Percentiles rank a stretch among this genome's conserved stretches.
Conservation (phyloP, 2,797 vertebrate species). For the Thalassophryne amazonica region DNA sequence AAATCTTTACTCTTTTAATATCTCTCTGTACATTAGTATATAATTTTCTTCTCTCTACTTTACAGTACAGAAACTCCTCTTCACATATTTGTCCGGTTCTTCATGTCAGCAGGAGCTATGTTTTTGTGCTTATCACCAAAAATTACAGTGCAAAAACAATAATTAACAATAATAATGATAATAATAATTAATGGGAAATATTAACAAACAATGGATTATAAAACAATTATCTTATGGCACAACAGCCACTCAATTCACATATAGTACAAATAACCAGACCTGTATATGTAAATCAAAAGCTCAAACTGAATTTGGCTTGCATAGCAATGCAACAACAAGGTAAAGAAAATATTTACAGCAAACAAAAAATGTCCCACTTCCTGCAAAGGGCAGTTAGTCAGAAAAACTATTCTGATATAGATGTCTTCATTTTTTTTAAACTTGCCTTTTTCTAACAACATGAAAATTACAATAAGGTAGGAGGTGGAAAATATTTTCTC, state of each 20-base stretch:
- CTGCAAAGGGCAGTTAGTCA: constrained; percentile 68
- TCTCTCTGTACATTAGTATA: constrained; percentile 86
- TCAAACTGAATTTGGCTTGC: constrained; percentile 92
- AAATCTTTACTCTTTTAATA: constrained; percentile 75
- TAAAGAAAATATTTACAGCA: constrained; percentile 97
- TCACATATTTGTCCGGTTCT: constrained; percentile 94
- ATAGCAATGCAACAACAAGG: constrained; percentile 97
- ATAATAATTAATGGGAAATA: constrained; percentile 84
- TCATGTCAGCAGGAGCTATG: constrained; percentile 98
- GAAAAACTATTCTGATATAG: constrained; percentile 70
- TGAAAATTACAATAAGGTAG: constrained; percentile 87
- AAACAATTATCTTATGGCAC: constrained; percentile 96
- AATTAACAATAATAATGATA: constrained; percentile 84
- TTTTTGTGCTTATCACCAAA: constrained; percentile 99
- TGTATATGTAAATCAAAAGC: constrained; percentile 81
- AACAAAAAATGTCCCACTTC: constrained; percentile 82
- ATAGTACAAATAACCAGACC: constrained; percentile 97
- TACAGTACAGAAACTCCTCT: constrained; percentile 95
- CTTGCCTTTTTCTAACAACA: constrained; percentile 87
- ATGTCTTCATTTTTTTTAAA: constrained; percentile 60
- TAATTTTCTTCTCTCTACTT: constrained; percentile 83
- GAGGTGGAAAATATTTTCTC: constrained; percentile 88
- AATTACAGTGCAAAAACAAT: constrained; percentile 99
- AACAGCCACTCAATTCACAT: constrained; percentile 98
- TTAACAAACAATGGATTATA: constrained; percentile 91